Evolutionary conservation across 2,113 vertebrate genomes (phyloP).

Genomic region (Petromus typicus): DNA sequence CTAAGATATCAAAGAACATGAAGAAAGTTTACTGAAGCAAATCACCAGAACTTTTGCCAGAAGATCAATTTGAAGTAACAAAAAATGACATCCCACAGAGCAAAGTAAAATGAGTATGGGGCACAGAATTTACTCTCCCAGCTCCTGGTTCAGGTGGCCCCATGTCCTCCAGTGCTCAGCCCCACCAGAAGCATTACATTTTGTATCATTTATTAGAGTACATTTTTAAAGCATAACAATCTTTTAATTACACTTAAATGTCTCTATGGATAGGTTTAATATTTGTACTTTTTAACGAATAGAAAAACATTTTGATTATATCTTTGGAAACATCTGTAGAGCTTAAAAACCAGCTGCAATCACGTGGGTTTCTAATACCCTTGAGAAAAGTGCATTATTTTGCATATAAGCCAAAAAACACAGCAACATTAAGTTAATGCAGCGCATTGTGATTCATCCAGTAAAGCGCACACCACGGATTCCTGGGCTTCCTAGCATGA

Average conservation of each 20-base stretch:
- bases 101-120: constrained; percentile 4
- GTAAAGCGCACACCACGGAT: constrained; percentile 17
- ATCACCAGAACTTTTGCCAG: constrained; percentile 36
- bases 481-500: constrained; percentile 8
- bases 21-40: constrained; percentile 32
- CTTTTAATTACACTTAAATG: constrained; percentile 78
- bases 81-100: not conserved
- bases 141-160: not conserved
- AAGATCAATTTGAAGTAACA: constrained; percentile 32
- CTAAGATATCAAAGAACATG: constrained; percentile 12
- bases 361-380: constrained; percentile 57
- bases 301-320: constrained; percentile 77
- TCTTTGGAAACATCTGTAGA: constrained; percentile 76
- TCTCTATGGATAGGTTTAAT: constrained; percentile 74
- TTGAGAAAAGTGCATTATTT: constrained; percentile 77
- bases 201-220: constrained; percentile 81
- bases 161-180: constrained; percentile 20
- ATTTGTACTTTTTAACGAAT: constrained; percentile 75
- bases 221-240: constrained; percentile 74
- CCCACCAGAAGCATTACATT: constrained; percentile 55
- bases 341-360: constrained; percentile 67
- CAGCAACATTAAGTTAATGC: constrained; percentile 52
- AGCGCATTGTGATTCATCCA: constrained; percentile 56
- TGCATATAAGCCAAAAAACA: constrained; percentile 63
- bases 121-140: not conserved